Base-by-base conservation (phyloP, 1,140 invertebrate species). In the Lepidurus packardi region DNA sequence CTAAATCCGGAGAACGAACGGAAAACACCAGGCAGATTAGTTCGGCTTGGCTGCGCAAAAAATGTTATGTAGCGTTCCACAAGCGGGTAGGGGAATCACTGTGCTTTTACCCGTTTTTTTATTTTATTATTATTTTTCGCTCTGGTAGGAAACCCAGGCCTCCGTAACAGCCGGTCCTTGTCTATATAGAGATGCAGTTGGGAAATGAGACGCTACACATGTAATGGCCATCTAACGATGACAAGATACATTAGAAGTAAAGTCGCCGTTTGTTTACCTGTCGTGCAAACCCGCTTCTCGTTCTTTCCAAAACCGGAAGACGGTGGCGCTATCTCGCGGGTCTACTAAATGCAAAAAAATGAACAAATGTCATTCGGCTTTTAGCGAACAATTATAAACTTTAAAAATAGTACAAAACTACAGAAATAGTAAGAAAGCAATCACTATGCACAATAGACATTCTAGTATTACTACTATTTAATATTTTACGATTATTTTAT, bases 251-350 rank as follows among this genome's bases (percentile, higher is more conserved):
- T 16, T 7, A 65, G 6, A n/a, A n/a, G 16, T 1, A 13, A 21
- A 65, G n/a, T 1, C 16, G 10, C 13, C 7, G 13, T 65, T n/a
- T n/a, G 16, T 7, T 21, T 65, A 65, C 53, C 53, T 65, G 53
- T 77, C 44, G 34, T 78, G 73, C 41, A 78, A 13, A 16, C 65
- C 77, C 34, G 77, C 77, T 75, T 78, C 78, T 7, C 78, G 11
- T 25, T 78, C 73, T 16, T 74, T 73, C 78, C 78, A 78, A n/a
- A 78, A 47, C 43, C 73, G 78, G 43, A 78, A 78, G 10, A 78
- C 78, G 13, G 78, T 74, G 16, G 78, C 78, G 43, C 78, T 78
- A 34, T 78, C 78, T 45, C 73, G 78, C 44, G 65, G 73, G 73
- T 78, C 74, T 25, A 10, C 16, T 43, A 75, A 75, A 75, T 4